Conservation (phyloP, 2,888 invertebrate genomes). For the Agrochola lota region DNA sequence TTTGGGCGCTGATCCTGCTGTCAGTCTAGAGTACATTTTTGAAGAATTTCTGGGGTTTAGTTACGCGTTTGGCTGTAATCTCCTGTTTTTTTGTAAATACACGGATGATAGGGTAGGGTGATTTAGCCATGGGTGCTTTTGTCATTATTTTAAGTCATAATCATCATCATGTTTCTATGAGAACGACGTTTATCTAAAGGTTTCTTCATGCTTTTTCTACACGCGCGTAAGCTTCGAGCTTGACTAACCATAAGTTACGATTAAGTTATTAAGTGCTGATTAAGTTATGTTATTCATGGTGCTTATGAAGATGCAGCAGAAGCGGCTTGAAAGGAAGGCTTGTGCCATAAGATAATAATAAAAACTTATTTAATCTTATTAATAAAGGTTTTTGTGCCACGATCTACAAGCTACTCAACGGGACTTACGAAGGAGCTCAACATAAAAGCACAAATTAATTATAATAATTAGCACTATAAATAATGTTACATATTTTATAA, state of each 20-base stretch:
- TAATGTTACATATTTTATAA: conserved; percentile 20
- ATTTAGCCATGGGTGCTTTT: neutral
- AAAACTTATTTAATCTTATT: conserved; percentile 16
- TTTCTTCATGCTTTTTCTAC: neutral
- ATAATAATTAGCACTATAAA: conserved; percentile 11
- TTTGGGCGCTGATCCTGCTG: neutral
- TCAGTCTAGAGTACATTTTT: neutral
- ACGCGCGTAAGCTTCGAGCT: neutral
- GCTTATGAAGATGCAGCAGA: conserved; percentile 30
- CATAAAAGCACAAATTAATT: conserved; percentile 3
- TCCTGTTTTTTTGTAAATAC: neutral
- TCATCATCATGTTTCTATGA: too few relatives aligned
- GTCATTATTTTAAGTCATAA: neutral
- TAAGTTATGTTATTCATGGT: neutral
- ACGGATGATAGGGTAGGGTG: neutral
- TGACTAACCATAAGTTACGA: neutral
- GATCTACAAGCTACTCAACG: conserved; percentile 37
- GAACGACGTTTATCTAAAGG: neutral
- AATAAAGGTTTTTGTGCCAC: conserved; percentile 38
- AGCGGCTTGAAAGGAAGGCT: conserved; percentile 12
- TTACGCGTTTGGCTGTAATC: neutral
- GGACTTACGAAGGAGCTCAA: conserved; percentile 10
- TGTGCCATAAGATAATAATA: neutral
- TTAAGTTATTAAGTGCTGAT: conserved; percentile 2
- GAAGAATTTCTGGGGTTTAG: neutral